These are phyloP conservation scores for Puffinus mauretanicus DNA, from an alignment of 2,113 vertebrate species.

Conservation along the genomic window DNA sequence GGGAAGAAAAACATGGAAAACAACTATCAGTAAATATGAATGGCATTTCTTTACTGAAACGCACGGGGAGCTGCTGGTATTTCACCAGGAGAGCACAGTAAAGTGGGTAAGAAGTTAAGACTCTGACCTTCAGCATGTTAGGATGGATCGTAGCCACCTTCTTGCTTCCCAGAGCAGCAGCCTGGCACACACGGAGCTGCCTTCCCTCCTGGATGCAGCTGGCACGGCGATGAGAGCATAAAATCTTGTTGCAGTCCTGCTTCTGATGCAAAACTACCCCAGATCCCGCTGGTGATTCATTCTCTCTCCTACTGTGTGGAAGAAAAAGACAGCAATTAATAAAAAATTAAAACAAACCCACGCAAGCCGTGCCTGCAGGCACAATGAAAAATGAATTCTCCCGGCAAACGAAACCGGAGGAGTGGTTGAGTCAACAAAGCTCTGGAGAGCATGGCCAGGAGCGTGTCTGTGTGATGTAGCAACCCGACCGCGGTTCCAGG, in stretches of 20 bases:
- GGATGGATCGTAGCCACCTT: neutral
- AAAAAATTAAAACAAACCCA: neutral
- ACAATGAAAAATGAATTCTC: neutral
- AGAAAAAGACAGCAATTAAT: neutral
- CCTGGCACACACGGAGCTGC: neutral
- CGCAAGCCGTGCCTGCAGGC: accelerated
- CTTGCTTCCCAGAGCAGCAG: neutral
- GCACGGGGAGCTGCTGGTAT: neutral
- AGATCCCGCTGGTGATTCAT: accelerated
- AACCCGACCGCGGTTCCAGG: neutral
- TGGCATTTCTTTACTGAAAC: neutral
- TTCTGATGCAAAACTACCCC: neutral
- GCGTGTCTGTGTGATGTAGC: neutral
- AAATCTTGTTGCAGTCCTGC: neutral
- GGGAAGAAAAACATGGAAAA: neutral
- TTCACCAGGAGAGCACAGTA: neutral
- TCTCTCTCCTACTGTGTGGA: neutral
- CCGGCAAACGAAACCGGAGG: neutral
- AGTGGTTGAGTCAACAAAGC: neutral
- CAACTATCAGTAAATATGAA: neutral
- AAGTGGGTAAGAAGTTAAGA: neutral
- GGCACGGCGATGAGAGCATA: neutral
- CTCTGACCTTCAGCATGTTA: neutral
- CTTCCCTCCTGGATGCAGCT: neutral
- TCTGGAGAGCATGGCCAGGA: accelerated